phyloP scores from a whole-genome alignment of 2,113 vertebrate species.

The Oncorhynchus nerka region DNA sequence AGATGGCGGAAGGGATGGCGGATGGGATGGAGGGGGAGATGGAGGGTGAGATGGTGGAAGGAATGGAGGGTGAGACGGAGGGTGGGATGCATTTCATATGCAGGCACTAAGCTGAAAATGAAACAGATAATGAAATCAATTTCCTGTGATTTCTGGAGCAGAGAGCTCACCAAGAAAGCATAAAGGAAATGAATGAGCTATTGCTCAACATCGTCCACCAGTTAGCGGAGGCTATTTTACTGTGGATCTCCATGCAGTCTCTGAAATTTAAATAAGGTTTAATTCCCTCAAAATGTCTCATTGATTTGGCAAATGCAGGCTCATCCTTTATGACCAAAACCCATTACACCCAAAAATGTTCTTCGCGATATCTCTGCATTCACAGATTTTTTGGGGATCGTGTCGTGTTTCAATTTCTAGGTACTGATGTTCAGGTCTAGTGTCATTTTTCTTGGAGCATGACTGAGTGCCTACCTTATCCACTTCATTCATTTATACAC shows the following conservation, averaged over 20 bases:
- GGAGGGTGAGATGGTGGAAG: too few species aligned
- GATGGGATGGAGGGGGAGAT: not conserved
- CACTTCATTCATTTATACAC: not conserved
- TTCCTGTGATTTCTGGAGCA: slow-evolving; percentile 70
- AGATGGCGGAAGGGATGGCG: too few species aligned
- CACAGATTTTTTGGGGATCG: too few species aligned
- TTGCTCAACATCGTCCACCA: slow-evolving; percentile 56
- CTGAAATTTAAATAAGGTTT: slow-evolving; percentile 33
- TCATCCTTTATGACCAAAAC: not conserved
- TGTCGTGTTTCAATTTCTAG: not conserved
- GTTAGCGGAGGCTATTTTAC: slow-evolving; percentile 41
- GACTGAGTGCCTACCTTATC: not conserved
- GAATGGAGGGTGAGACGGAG: slow-evolving; percentile 45
- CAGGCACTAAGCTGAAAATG: slow-evolving; percentile 59
- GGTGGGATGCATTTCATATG: slow-evolving; percentile 59
- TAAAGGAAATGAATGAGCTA: slow-evolving; percentile 62
- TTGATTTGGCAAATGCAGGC: too few species aligned
- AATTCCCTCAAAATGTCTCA: slow-evolving; percentile 1
- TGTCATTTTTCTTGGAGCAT: not conserved
- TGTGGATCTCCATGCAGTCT: slow-evolving; percentile 46
- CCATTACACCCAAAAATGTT: not conserved
- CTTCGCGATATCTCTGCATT: not conserved
- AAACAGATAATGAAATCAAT: slow-evolving; percentile 74
- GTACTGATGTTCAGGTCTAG: not conserved
- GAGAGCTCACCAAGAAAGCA: slow-evolving; percentile 55